A percentile compares a stretch with the other conserved stretches of the same genome.
These are phyloP conservation scores for Orbicella faveolata DNA, from an alignment of 64 coral and sea anemone genomes.

Conservation along the genomic window DNA sequence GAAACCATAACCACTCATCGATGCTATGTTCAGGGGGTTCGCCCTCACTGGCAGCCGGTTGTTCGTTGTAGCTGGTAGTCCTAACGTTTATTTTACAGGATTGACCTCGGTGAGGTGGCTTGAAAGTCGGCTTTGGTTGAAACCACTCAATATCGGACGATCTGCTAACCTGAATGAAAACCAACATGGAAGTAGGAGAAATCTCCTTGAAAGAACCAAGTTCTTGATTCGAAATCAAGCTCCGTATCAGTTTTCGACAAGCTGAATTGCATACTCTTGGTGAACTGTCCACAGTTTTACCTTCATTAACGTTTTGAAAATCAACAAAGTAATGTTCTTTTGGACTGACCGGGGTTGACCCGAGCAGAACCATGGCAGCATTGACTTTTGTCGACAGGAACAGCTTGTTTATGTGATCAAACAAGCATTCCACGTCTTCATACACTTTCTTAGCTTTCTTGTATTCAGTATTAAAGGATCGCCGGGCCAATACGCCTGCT, in stretches of 20 bases:
- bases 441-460: slow-evolving; percentile 66
- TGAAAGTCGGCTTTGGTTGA: slow-evolving; percentile 83
- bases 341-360: slow-evolving; percentile 69
- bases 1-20: slow-evolving; percentile 78
- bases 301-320: slow-evolving; percentile 30
- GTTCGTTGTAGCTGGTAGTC: neutral
- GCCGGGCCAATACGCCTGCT: neutral
- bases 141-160: slow-evolving; percentile 68
- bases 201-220: slow-evolving; percentile 75
- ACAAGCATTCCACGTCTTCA: slow-evolving; percentile 58
- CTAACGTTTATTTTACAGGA: slow-evolving; percentile 56
- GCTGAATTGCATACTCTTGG: slow-evolving; percentile 29
- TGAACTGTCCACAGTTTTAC: neutral
- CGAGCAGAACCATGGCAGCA: slow-evolving; percentile 59
- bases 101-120: slow-evolving; percentile 74
- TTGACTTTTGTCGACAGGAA: slow-evolving; percentile 28
- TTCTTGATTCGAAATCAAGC: slow-evolving; percentile 74
- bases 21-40: neutral
- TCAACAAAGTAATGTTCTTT: slow-evolving; percentile 63
- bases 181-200: slow-evolving; percentile 77
- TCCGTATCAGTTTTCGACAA: slow-evolving; percentile 82
- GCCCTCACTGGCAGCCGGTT: neutral
- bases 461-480: slow-evolving; percentile 12
- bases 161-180: slow-evolving; percentile 68
- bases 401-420: slow-evolving; percentile 50